Evolutionary conservation across 2,113 vertebrate species (phyloP).

Genomic region (Protobothrops mucrosquamatus): DNA sequence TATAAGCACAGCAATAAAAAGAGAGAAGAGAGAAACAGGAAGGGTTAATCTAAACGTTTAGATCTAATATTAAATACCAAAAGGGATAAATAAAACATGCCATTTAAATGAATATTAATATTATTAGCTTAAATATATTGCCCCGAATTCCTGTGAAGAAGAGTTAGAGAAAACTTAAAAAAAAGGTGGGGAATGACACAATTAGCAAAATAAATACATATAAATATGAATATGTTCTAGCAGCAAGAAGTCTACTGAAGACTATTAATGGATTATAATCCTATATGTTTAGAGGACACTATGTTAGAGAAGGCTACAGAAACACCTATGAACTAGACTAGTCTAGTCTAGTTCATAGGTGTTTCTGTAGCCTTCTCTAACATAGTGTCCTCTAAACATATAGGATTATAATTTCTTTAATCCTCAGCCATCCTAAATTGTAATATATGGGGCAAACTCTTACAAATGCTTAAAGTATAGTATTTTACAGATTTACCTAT

Average conservation of each 20-base stretch:
- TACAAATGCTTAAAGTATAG: background rate
- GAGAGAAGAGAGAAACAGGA: conserved; percentile 35
- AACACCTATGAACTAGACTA: no score
- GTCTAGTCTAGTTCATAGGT: background rate
- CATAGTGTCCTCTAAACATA: background rate
- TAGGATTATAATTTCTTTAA: background rate
- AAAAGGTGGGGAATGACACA: background rate
- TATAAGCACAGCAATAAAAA: conserved; percentile 57
- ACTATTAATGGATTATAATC: background rate
- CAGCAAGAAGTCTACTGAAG: background rate
- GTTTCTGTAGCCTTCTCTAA: background rate
- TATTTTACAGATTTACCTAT: background rate
- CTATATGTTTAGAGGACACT: no score
- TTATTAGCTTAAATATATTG: background rate
- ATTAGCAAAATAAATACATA: accelerated
- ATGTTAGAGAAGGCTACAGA: no score
- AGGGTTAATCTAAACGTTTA: conserved; percentile 13
- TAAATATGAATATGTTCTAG: background rate
- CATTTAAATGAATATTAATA: conserved; percentile 3
- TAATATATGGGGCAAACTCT: background rate
- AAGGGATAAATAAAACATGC: conserved; percentile 43
- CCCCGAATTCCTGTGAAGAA: background rate
- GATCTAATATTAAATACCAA: conserved; percentile 6
- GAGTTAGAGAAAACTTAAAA: background rate
- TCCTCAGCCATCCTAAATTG: background rate